Conservation (phyloP, 1,140 invertebrate species). For the Hesperophylax magnus region DNA sequence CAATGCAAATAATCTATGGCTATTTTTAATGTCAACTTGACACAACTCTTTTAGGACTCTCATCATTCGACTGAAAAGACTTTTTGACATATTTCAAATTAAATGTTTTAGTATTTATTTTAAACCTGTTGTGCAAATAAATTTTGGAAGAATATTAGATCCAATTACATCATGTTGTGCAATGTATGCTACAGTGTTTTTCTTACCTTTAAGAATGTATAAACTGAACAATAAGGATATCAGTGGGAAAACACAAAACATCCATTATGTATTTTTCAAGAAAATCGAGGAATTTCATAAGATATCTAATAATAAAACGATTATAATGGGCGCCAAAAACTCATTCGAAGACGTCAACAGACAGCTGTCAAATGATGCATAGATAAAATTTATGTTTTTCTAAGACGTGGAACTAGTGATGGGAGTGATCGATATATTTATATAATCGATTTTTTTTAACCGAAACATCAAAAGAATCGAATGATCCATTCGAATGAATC, state of each 20-base stretch:
- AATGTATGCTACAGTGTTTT: constrained; percentile 25
- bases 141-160: constrained; percentile 8
- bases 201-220: constrained; percentile 47
- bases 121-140: constrained; percentile 18
- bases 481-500: too few species aligned
- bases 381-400: not conserved
- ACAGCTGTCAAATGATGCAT: constrained; percentile 37
- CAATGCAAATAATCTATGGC: constrained; percentile 6
- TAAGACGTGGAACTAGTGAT: constrained; percentile 14
- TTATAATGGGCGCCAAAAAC: constrained; percentile 5
- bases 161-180: constrained; percentile 47
- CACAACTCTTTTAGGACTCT: too few species aligned
- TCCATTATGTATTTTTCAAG: constrained; percentile 19
- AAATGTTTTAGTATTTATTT: not conserved
- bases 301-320: constrained; percentile 24
- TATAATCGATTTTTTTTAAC: too few species aligned
- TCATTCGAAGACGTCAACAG: not conserved
- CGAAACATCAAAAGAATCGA: too few species aligned
- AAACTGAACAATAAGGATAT: not conserved
- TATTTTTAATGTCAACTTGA: too few species aligned
- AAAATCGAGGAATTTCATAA: constrained; percentile 30
- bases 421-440: too few species aligned
- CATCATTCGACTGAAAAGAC: too few species aligned
- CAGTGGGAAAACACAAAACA: constrained; percentile 3
- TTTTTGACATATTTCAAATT: too few species aligned